Conservation (phyloP, 2,888 invertebrate genomes). For the Phengaris alcon region DNA sequence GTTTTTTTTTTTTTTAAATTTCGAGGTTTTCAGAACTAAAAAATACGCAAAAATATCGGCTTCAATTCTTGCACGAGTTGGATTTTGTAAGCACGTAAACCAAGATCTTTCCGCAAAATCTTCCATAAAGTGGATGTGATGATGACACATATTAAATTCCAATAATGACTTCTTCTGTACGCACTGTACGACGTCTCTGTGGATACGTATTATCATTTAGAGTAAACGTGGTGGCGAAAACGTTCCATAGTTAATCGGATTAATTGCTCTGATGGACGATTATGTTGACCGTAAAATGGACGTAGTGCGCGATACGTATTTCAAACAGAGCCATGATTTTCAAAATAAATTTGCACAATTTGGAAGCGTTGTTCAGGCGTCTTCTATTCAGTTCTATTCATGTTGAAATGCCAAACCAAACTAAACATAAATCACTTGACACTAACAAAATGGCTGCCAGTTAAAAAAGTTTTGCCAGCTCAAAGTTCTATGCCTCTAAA, state of each 20-base stretch:
- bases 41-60: too few species aligned
- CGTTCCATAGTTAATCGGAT: conserved; percentile 43
- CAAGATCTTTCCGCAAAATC: too few species aligned
- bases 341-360: conserved; percentile 39
- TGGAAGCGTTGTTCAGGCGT: conserved; percentile 36
- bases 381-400: conserved; percentile 37
- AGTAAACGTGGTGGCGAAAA: conserved; percentile 40
- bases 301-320: conserved; percentile 43
- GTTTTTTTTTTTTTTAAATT: too few species aligned
- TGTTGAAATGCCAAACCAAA: conserved; percentile 34
- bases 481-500: too few species aligned
- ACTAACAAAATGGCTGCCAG: conserved; percentile 4
- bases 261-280: conserved; percentile 40
- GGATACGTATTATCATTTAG: not conserved
- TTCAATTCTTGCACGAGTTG: too few species aligned
- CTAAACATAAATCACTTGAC: conserved; percentile 33
- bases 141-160: too few species aligned
- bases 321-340: too few species aligned
- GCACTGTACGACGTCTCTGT: not conserved
- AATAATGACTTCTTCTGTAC: conserved; percentile 37
- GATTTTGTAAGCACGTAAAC: too few species aligned
- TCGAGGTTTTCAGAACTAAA: too few species aligned
- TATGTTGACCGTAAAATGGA: conserved; percentile 42
- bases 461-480: not conserved
- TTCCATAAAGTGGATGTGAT: too few species aligned